A percentile compares a stretch with the other conserved stretches of the same genome.
phyloP scores from a whole-genome alignment of 2,888 invertebrate species.

The Drosophila neoperkinsi region DNA sequence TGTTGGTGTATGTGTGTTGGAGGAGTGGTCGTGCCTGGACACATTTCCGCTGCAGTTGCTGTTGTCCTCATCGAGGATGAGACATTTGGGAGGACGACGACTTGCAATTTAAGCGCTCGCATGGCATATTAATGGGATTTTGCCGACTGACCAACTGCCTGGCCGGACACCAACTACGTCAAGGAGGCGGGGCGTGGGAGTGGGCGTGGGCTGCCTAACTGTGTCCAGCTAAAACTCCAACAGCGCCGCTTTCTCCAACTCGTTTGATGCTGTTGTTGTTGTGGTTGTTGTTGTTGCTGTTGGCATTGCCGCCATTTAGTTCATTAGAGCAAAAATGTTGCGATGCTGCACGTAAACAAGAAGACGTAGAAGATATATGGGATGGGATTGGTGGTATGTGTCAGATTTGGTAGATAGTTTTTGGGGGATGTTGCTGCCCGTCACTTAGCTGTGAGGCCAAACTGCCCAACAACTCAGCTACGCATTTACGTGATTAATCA shows the following conservation, averaged over 20 bases:
- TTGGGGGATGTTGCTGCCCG: constrained; percentile 20
- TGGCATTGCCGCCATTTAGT: constrained; percentile 70
- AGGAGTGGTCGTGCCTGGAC: constrained; percentile 60
- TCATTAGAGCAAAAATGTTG: constrained; percentile 79
- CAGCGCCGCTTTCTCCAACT: constrained; percentile 24
- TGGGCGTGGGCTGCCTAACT: background rate
- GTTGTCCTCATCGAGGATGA: constrained; percentile 38
- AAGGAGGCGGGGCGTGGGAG: background rate
- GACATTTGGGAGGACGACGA: constrained; percentile 64
- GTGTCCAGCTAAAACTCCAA: constrained; percentile 19
- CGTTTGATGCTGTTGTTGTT: background rate
- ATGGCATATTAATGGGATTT: constrained; percentile 73
- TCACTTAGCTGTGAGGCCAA: constrained; percentile 41
- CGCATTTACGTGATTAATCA: constrained; percentile 81
- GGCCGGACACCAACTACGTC: constrained; percentile 27
- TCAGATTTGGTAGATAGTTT: constrained; percentile 1
- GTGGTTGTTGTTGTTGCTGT: constrained; percentile 6
- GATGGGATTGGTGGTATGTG: background rate
- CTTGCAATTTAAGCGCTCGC: constrained; percentile 78
- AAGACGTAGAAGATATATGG: background rate
- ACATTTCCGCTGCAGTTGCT: constrained; percentile 75
- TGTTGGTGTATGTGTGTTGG: constrained; percentile 9
- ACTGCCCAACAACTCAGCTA: constrained; percentile 54
- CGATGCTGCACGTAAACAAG: constrained; percentile 61
- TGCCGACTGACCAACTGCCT: constrained; percentile 54